Base-by-base conservation (phyloP, 2,888 invertebrate genomes). In the Hirtodrosophila trivittata region DNA sequence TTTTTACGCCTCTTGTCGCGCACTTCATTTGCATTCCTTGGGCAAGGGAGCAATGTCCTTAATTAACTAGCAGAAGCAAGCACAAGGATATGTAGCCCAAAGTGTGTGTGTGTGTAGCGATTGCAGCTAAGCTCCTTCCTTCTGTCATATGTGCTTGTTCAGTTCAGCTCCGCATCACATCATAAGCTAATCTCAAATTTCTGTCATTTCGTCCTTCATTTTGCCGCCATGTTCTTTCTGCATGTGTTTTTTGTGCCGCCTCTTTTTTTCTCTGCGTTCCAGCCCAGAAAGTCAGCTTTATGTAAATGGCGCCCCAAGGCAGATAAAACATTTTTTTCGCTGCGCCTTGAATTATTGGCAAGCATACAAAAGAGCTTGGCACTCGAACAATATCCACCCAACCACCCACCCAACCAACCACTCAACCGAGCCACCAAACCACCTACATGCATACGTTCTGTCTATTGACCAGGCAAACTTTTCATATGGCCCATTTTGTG, bases 41-140 rank as follows among this genome's bases (percentile, higher is more conserved):
- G 64, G 47, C 75, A 54, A 42, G 77, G 84, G 84, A 84, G 71
- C 85, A 81, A 77, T 84, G 77, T 66, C 52, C 86, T 75, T 80
- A 80, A 80, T 80, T 85, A 85, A 80, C 75, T 75, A 76, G 75
- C 55, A 65, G n/a, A n/a, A n/a, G n/a, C n/a, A n/a, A n/a, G 18
- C 18, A 54, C 60, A 58, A 12, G 21, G 38, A 46, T 28, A 21
- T 7, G 8, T 8, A 1, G 26, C 9, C 10, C 10, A 32, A 38
- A 28, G 26, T 33, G 51, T 35, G 39, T 45, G 62, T 41, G 50
- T 21, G n/a, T n/a, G 30, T 30, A n/a, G 30, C 30, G 9, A 4
- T 12, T 38, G 45, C 51, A 30, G 30, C 41, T 67, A 59, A 72
- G 68, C 66, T 51, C 10, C 71, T 60, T 21, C 13, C 35, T 35